Conservation (phyloP, 2,113 vertebrate genomes). For the Brachypteracias leptosomus region DNA sequence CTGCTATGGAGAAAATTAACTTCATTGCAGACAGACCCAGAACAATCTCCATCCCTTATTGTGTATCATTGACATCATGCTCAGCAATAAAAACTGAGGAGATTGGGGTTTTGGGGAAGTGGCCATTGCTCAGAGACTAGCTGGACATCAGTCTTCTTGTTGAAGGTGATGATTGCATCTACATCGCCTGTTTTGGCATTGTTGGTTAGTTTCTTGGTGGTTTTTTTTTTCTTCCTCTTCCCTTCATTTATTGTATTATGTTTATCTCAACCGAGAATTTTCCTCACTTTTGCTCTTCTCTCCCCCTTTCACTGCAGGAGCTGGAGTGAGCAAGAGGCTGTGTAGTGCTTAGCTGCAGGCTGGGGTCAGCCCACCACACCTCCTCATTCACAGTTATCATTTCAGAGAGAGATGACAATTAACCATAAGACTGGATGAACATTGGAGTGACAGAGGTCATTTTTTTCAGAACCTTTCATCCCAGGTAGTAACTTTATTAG, state of each 20-base stretch:
- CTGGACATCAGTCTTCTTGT: neutral
- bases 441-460: neutral
- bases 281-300: neutral
- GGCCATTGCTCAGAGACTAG: neutral
- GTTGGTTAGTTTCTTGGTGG: accelerated
- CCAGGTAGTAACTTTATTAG: neutral
- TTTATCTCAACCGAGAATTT: neutral
- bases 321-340: neutral
- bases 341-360: neutral
- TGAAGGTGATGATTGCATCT: neutral
- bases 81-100: neutral
- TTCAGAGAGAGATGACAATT: neutral
- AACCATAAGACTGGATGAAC: neutral
- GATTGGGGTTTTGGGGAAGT: neutral
- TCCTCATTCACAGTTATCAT: neutral
- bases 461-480: neutral
- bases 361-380: accelerated
- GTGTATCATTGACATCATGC: neutral
- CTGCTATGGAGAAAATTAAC: neutral
- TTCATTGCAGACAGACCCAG: neutral
- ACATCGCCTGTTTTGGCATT: neutral
- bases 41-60: neutral
- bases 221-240: neutral
- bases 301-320: neutral
- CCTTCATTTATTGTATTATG: neutral